Base-by-base conservation (phyloP, 2,113 vertebrate genomes). In the Petroica traversi region DNA sequence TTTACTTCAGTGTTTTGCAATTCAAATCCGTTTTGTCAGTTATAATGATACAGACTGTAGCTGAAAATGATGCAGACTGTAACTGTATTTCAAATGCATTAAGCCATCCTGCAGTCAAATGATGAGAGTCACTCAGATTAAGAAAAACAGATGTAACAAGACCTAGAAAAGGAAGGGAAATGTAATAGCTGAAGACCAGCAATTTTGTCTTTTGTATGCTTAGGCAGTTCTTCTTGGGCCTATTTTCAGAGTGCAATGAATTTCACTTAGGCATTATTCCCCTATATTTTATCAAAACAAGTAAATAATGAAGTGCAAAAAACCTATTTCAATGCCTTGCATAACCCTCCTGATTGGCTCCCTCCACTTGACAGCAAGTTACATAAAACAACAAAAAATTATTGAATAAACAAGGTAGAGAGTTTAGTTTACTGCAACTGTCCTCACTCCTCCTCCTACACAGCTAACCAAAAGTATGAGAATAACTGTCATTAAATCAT, bases 11-110 rank as follows among this genome's bases (percentile, higher is more conserved):
- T 88, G 66, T 93, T 92, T 91, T 88, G 72, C 52, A 52, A 69
- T 77, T 95, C 68, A 66, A 91, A 84, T 73, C 49, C 55, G 28
- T 84, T 87, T 79, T 94, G 92, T 84, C 90, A 95, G 71, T 83
- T 94, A 41, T 18, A 93, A 80, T 58, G 75, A 74, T 19, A 74
- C 54, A 79, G 82, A 61, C 58, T 82, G 67, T 31, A 72, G 58
- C 43, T 85, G 61, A 43, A 31, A 93, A 83, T 55, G 57, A 80
- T 25, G 76, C 45, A 79, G 86, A 71, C 49, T 79, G 57, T 31
- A 79, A 62, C 54, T 76, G 66, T 77, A 94, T 71, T 94, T 94
- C 92, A 95, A 73, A 89, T 62, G 52, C 49, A 76, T 85, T 85
- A 95, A 92, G 59, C 49, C 46, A 83, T 61, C 11, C 85, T 40